Percentiles rank a stretch among this genome's conserved stretches.
phyloP scores from a whole-genome alignment of 35 echinoderm and acorn worm species.

The Acanthaster planci region DNA sequence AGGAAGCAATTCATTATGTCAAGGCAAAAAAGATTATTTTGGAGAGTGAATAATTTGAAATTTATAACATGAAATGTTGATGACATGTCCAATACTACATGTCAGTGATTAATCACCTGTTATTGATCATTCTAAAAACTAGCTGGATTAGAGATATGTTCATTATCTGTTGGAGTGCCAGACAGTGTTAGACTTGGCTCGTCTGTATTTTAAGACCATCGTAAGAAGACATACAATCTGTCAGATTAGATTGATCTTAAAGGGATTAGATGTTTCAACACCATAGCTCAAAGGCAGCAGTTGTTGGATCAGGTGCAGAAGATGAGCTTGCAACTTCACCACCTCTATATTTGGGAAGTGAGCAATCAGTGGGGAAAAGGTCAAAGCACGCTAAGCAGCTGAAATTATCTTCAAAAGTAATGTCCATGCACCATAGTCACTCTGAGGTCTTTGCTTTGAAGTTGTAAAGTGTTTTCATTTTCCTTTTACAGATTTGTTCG shows the following conservation, averaged over 20 bases:
- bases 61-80: no score
- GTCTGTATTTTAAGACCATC: no score
- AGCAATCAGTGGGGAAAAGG: slow-evolving; percentile 9
- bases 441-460: not conserved
- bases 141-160: no score
- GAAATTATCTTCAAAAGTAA: not conserved
- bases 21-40: no score
- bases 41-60: no score
- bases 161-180: no score
- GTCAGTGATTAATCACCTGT: no score
- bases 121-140: no score
- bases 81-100: no score
- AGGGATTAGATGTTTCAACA: not conserved
- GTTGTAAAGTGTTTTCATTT: not conserved
- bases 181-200: no score
- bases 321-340: not conserved
- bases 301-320: not conserved
- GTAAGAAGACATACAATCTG: not conserved
- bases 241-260: not conserved
- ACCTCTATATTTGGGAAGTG: not conserved
- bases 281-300: not conserved
- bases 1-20: no score
- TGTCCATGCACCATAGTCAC: not conserved
- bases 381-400: not conserved
- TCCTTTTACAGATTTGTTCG: not conserved